Conservation (phyloP, 1,140 invertebrate species). For the Drosophila sp. region DNA sequence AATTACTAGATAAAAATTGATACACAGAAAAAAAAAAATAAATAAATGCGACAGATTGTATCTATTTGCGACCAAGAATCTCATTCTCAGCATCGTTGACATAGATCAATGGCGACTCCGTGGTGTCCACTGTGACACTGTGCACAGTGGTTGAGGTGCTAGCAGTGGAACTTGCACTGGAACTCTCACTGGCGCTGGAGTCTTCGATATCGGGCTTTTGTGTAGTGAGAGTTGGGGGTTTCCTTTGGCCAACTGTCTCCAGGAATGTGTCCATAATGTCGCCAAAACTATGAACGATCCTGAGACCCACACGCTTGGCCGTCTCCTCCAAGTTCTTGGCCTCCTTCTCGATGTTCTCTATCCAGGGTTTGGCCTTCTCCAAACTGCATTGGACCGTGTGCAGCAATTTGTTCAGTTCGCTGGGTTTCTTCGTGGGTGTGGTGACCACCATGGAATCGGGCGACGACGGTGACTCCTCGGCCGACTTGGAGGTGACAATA, state of each 20-base stretch:
- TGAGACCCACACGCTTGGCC: conserved; percentile 50
- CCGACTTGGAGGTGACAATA: conserved; percentile 20
- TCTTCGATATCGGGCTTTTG: background rate
- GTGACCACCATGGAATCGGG: conserved; percentile 14
- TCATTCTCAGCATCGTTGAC: conserved; percentile 37
- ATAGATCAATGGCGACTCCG: conserved; percentile 11
- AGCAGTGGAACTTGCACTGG: conserved; percentile 16
- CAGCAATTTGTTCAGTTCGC: conserved; percentile 70
- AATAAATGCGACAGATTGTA: background rate
- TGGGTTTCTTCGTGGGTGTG: conserved; percentile 41
- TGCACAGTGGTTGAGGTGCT: background rate
- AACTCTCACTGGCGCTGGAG: conserved; percentile 4
- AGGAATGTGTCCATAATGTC: conserved; percentile 41
- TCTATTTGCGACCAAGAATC: conserved; percentile 8
- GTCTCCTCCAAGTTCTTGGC: conserved; percentile 67
- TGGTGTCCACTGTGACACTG: conserved; percentile 1
- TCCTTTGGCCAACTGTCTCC: conserved; percentile 17
- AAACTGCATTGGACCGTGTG: conserved; percentile 69
- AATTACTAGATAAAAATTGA: conserved; percentile 12
- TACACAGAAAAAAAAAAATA: background rate
- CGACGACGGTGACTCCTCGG: background rate
- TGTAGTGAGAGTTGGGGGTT: background rate
- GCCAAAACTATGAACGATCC: conserved; percentile 45
- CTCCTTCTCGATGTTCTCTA: conserved; percentile 71
- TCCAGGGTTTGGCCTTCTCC: conserved; percentile 75